Conservation (phyloP, 2,797 vertebrate genomes). For the Betta splendens region DNA sequence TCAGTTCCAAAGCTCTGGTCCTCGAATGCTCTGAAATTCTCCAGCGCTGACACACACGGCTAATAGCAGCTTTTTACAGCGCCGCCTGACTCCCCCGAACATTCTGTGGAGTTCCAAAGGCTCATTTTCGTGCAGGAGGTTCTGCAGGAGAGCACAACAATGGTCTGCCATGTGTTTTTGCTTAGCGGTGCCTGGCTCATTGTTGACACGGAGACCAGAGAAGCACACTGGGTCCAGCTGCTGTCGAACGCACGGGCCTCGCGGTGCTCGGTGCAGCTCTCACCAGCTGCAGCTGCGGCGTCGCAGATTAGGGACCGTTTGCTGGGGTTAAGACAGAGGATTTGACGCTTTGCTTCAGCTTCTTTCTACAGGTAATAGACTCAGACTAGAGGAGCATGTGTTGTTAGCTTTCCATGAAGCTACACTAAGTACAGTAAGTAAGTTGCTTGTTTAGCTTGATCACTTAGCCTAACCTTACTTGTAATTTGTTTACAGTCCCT, state of each 20-base stretch:
- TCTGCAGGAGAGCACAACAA: conserved; percentile 50
- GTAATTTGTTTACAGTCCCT: background rate
- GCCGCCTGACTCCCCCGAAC: conserved; percentile 17
- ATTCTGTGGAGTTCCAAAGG: conserved; percentile 26
- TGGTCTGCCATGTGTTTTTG: conserved; percentile 66
- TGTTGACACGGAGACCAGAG: conserved; percentile 67
- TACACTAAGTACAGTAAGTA: background rate
- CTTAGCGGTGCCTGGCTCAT: conserved; percentile 52
- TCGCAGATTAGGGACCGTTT: conserved; percentile 24
- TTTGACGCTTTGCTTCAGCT: no score
- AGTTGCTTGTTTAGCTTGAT: no score
- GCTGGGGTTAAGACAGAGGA: conserved; percentile 11
- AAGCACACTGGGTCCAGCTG: conserved; percentile 74
- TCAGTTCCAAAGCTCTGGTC: no score
- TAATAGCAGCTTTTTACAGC: conserved; percentile 33
- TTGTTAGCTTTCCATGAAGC: background rate
- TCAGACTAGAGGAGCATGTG: no score
- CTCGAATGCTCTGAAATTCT: conserved; percentile 17
- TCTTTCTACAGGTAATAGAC: no score
- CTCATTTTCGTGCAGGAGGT: conserved; percentile 42
- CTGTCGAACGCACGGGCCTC: conserved; percentile 52
- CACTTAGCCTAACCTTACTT: background rate
- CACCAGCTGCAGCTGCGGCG: conserved; percentile 54
- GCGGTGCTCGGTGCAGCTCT: conserved; percentile 34
- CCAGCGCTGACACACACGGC: conserved; percentile 25